Conservation (phyloP, 2,113 vertebrate species). For the Pomatorhinus ruficollis region DNA sequence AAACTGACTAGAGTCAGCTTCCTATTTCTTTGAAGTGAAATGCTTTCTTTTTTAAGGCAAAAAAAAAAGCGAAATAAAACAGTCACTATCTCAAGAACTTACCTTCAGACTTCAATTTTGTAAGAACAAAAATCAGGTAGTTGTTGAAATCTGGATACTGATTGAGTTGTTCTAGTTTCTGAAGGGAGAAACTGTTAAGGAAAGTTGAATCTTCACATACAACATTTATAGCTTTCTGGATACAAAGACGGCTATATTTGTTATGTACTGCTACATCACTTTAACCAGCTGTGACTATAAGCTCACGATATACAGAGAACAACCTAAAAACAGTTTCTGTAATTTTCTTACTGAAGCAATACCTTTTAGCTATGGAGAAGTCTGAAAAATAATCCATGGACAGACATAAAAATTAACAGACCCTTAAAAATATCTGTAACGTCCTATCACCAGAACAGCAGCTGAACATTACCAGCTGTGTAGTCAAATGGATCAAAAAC, state of each 20-base stretch:
- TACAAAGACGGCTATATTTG: background rate
- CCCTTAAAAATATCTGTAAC: background rate
- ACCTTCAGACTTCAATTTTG: slow-evolving; percentile 98
- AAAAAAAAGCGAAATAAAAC: background rate
- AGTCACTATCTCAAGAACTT: slow-evolving; percentile 48
- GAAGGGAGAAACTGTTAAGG: slow-evolving; percentile 80
- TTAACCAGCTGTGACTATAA: background rate
- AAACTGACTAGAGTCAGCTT: background rate
- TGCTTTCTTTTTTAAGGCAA: background rate
- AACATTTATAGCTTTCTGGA: background rate
- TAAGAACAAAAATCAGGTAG: slow-evolving; percentile 98
- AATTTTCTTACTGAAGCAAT: background rate
- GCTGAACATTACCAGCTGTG: background rate
- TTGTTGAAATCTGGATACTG: slow-evolving; percentile 99
- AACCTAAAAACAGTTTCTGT: background rate
- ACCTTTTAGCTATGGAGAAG: background rate
- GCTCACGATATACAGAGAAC: background rate
- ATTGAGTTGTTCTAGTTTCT: slow-evolving; percentile 99
- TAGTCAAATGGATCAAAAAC: background rate
- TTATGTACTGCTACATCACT: background rate
- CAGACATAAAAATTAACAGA: background rate
- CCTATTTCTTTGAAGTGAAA: background rate
- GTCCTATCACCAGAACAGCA: background rate
- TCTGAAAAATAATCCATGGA: background rate
- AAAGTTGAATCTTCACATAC: background rate